phyloP scores from a whole-genome alignment of 2,113 vertebrate species.

The Cyprinodon tularosa region DNA sequence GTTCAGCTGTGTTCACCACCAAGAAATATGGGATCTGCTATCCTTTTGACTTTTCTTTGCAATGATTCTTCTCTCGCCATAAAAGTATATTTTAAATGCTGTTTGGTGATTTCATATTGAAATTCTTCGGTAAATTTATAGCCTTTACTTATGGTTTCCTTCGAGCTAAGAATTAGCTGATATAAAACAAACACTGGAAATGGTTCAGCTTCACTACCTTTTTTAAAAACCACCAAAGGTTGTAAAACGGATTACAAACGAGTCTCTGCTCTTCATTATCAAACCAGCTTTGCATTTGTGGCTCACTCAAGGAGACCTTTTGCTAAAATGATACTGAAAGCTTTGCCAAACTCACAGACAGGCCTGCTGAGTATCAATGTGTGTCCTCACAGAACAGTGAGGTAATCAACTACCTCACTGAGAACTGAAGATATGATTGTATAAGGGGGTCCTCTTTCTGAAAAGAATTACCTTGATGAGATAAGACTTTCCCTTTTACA shows the following conservation, averaged over 20 bases:
- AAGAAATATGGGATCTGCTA: not conserved
- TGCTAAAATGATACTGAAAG: conserved; percentile 2
- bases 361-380: not conserved
- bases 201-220: not conserved
- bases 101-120: not conserved
- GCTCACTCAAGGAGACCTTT: conserved; percentile 7
- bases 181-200: not conserved
- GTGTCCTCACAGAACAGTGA: conserved; percentile 14
- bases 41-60: not conserved
- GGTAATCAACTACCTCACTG: conserved; percentile 47
- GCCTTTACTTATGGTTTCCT: not conserved
- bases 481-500: conserved; percentile 12
- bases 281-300: not conserved
- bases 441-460: conserved; percentile 58
- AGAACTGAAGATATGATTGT: conserved; percentile 54
- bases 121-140: not conserved
- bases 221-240: not conserved
- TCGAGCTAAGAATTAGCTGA: not conserved
- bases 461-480: conserved; percentile 58
- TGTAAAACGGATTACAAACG: not conserved
- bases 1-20: too few relatives aligned
- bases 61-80: not conserved
- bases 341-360: not conserved
- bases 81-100: not conserved
- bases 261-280: not conserved